Conservation (phyloP, 2,888 invertebrate genomes). For the Hypena proboscidalis region DNA sequence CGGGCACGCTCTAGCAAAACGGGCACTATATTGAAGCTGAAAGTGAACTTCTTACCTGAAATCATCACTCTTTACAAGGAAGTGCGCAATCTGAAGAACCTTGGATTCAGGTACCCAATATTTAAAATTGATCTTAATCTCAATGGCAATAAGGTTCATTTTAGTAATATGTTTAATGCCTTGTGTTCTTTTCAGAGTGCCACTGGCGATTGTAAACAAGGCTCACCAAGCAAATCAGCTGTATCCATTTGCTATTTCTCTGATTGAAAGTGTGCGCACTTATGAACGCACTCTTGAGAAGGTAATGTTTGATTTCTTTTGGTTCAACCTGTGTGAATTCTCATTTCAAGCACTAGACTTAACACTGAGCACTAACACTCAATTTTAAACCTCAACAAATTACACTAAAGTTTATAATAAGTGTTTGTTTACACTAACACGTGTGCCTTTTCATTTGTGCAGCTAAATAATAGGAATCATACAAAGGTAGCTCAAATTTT, state of each 20-base stretch:
- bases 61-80: slow-evolving; percentile 99
- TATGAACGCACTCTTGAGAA: slow-evolving; percentile 99
- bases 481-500: slow-evolving; percentile 78
- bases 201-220: slow-evolving; percentile 98
- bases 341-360: slow-evolving; percentile 58
- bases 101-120: slow-evolving; percentile 90
- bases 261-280: slow-evolving; percentile 98
- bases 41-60: slow-evolving; percentile 98
- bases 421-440: slow-evolving; percentile 71
- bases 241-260: slow-evolving; percentile 99
- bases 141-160: not conserved
- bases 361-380: slow-evolving; percentile 42
- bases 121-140: not conserved
- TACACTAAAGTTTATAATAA: slow-evolving; percentile 23
- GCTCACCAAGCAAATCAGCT: slow-evolving; percentile 99
- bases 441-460: slow-evolving; percentile 80
- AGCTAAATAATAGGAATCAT: slow-evolving; percentile 87
- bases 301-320: slow-evolving; percentile 82
- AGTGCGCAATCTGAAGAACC: slow-evolving; percentile 97
- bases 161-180: not conserved
- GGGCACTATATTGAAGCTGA: slow-evolving; percentile 93
- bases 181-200: slow-evolving; percentile 88
- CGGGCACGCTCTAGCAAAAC: slow-evolving; percentile 91
- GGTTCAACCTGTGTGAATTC: slow-evolving; percentile 34
- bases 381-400: slow-evolving; percentile 34